Evolutionary conservation across 1,140 invertebrate genomes (phyloP), one percentile per base, ranked within the genome.

Genomic region (Cydia fagiglandana): DNA sequence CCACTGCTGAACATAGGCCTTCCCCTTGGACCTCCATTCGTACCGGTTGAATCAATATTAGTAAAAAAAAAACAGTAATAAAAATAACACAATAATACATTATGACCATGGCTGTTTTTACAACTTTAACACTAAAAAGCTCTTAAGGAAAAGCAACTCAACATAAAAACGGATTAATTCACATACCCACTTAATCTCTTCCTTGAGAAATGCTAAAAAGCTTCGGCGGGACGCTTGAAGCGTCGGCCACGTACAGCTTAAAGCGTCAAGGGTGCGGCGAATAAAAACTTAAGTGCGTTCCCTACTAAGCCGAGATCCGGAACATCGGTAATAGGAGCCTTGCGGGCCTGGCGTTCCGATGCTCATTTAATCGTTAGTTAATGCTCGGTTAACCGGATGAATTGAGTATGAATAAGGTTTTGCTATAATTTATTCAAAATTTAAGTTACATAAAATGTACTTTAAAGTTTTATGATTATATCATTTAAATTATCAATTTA

Each of bases 261-360:
- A 61, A 61, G 56, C 56, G 17, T 61, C 28, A 56, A 75, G 47
- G 77, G 73, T 78, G 75, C 77, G 78, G 80, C 80, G 83, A 81
- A 83, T 86, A 85, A 86, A 86, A 86, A 84, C 82, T 85, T 86
- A 86, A 86, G 85, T 85, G 85, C 85, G 79, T 81, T 83, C 75
- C 73, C 50, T 79, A 80, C 83, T 86, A 86, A 86, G 85, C 83
- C 82, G 76, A 66, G 80, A 79, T 78, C 64, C 66, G 77, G 79
- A 76, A 80, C 81, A 84, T 80, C 81, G 79, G 80, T 84, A 83
- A 84, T 84, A 84, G 82, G 80, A 77, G 77, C 66, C 64, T 76
- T 53, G 28, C 30, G 45, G 13, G 73, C 9, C 38, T 53, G 77
- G 4, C 38, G 28, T 17, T 38, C 38, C 64, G n/a, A 17, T n/a